Percentiles rank a stretch among this genome's conserved stretches.
Conservation (phyloP, 2,797 vertebrate genomes). For the Pipistrellus nathusii region DNA sequence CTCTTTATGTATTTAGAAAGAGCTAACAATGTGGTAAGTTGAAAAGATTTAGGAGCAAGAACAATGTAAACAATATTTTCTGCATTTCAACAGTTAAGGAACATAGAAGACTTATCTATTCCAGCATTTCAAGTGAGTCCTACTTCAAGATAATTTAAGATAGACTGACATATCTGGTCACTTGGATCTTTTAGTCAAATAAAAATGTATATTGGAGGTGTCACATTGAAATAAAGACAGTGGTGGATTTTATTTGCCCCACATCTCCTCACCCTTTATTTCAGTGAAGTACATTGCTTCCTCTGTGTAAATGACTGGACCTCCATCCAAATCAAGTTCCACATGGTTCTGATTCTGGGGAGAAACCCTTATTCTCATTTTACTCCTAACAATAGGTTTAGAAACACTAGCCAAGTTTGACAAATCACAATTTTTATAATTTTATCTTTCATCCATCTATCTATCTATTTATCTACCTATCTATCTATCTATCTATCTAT, state of each 20-base stretch:
- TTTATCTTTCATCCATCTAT: background rate
- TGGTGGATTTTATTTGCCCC: background rate
- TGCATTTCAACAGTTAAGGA: background rate
- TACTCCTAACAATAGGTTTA: background rate
- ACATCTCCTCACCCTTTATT: background rate
- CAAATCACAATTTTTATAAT: background rate
- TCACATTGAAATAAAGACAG: background rate
- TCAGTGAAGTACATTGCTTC: background rate
- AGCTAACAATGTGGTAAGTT: constrained; percentile 40
- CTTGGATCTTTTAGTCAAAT: background rate
- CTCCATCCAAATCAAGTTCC: background rate
- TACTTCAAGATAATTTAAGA: background rate
- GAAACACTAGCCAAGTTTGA: background rate
- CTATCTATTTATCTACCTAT: background rate
- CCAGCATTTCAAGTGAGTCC: background rate
- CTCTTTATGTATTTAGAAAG: constrained; percentile 39
- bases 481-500: background rate
- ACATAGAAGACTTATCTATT: background rate
- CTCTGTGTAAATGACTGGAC: background rate
- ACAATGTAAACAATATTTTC: constrained; percentile 40
- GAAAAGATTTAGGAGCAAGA: constrained; percentile 49
- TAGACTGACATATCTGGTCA: background rate
- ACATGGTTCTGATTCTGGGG: background rate
- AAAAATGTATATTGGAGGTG: background rate
- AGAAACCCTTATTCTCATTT: background rate